Evolutionary conservation across 2,888 invertebrate genomes (phyloP).

Genomic region (Drosophila monieri): DNA sequence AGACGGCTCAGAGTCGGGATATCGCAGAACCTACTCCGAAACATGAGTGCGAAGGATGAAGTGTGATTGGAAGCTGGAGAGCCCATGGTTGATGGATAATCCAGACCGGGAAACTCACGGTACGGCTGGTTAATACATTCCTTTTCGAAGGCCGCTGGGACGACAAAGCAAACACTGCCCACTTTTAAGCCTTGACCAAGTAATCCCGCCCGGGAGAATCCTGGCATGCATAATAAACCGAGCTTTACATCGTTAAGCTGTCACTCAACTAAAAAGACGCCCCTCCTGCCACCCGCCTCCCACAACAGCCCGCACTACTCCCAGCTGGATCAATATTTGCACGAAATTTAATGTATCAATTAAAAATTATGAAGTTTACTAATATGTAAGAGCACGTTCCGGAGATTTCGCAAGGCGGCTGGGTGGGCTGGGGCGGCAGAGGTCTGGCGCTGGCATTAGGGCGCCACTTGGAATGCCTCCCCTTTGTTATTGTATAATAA

Average conservation of each 20-base stretch:
- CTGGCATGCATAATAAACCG: slow-evolving; percentile 73
- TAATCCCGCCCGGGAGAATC: slow-evolving; percentile 40
- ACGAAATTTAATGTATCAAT: slow-evolving; percentile 84
- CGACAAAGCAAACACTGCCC: slow-evolving; percentile 32
- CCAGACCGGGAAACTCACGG: background rate
- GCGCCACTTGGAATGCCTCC: slow-evolving; percentile 68
- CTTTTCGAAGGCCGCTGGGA: slow-evolving; percentile 7
- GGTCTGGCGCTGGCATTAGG: slow-evolving; percentile 58
- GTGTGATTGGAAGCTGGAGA: background rate
- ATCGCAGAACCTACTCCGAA: slow-evolving; percentile 12
- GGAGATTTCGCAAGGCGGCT: slow-evolving; percentile 19
- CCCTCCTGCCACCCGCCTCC: background rate
- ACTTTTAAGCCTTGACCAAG: slow-evolving; percentile 23
- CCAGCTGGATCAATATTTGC: slow-evolving; percentile 69
- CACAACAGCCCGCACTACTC: slow-evolving; percentile 28
- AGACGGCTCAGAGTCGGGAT: slow-evolving; percentile 53
- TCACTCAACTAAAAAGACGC: slow-evolving; percentile 60
- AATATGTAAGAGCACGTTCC: slow-evolving; percentile 83
- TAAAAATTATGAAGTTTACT: slow-evolving; percentile 84
- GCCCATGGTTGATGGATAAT: slow-evolving; percentile 3
- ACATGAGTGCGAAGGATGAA: slow-evolving; percentile 31
- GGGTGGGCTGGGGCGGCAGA: background rate
- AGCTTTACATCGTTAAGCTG: slow-evolving; percentile 76
- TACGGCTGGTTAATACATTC: slow-evolving; percentile 40
- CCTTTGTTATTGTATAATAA: slow-evolving; percentile 76